phyloP scores from a whole-genome alignment of 1,140 invertebrate genomes.

The Dermatophagoides farinae region DNA sequence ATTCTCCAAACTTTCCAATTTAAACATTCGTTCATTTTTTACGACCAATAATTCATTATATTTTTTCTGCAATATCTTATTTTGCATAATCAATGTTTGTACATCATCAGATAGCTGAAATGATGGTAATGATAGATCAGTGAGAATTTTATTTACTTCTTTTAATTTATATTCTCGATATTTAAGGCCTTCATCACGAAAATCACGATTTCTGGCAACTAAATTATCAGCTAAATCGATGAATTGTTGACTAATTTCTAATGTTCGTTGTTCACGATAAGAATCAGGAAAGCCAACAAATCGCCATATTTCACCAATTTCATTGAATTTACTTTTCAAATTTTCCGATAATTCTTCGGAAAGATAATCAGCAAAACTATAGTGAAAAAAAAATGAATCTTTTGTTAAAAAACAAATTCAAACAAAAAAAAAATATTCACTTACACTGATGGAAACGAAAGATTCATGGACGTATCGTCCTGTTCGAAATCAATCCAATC shows the following conservation, averaged over 20 bases:
- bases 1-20: not conserved
- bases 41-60: not conserved
- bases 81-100: not conserved
- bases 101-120: not conserved
- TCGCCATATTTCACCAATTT: slow-evolving; percentile 3
- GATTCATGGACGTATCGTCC: not conserved
- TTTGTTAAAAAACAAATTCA: not conserved
- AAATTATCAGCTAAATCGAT: not conserved
- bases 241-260: not conserved
- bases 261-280: not conserved
- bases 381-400: not conserved
- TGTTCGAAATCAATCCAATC: not conserved
- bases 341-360: not conserved
- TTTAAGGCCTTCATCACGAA: not conserved
- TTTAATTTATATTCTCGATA: slow-evolving; percentile 4
- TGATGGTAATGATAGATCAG: not conserved
- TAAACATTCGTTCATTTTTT: slow-evolving; percentile 8
- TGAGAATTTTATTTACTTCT: slow-evolving; percentile 10
- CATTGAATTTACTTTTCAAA: not conserved
- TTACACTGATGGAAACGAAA: not conserved
- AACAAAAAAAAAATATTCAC: not conserved
- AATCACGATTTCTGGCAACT: not conserved
- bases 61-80: not conserved
- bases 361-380: not conserved
- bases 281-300: not conserved